Base-by-base conservation (phyloP, 2,113 vertebrate genomes). In the Cranoglanis bouderius region DNA sequence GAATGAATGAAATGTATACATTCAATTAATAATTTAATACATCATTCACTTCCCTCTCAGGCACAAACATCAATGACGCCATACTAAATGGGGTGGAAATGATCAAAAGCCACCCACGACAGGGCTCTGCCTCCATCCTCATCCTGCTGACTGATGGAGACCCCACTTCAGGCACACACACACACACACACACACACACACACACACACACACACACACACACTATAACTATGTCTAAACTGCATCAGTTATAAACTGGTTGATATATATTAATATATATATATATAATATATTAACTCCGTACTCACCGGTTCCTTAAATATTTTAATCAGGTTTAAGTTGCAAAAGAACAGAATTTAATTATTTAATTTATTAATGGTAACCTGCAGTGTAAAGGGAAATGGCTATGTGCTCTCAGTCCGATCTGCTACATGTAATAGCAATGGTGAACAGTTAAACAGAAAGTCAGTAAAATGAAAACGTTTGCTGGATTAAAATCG, bases 71-170 rank as follows among this genome's bases (percentile, higher is more conserved):
- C 90, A 96, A 98, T 5, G 90, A 89, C 0, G 97, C 96, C 1
- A 87, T 99, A 90, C 85, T 98, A 93, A 94, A 91, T 75, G 98
- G 96, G 90, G 95, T 97, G 46, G 26, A 74, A 0, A 96, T 98
- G 95, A 92, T 99, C 91, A 96, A 96, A 35, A 90, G n/a, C 32
- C 91, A 95, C 8, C 12, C 78, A 49, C 94, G 95, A 7, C 92
- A 94, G 59, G 96, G 96, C 83, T 97, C 96, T 0, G 96, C 96
- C 1, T 97, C 98, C 24, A 96, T 98, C 51, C 92, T 99, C 86
- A 97, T 99, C 89, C 96, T 99, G 92, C 94, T 99, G 93, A 99
- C 98, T 0, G 98, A 99, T 55, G 98, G 98, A 92, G 94, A 96
- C 0, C 96, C 98, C 82, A 99, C 96, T 0, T 0, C 85, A 89